Base-by-base conservation (phyloP, 2,797 vertebrate species). In the Chromis chromis region DNA sequence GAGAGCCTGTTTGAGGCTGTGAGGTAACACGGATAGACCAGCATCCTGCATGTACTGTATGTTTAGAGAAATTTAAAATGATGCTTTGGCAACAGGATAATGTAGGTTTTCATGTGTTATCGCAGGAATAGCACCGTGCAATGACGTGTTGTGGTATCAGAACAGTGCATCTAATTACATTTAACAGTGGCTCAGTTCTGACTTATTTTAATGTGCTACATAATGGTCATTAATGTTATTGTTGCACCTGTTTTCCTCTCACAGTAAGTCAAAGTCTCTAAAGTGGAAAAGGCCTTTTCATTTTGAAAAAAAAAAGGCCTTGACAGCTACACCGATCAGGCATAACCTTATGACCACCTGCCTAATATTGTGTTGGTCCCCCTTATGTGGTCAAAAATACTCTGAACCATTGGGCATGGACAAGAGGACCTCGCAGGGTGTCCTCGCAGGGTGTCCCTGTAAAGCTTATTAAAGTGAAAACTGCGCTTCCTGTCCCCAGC, bases 391-490 rank as follows among this genome's bases (percentile, higher is more conserved):
- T 25, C 2, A 25, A 25, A 25, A 25, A 25, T 25, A 4, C 25
- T 25, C 25, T 25, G 25, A 25, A 25, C 25, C 25, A 25, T 4
- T 25, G 25, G 25, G 25, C 25, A 25, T 25, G 25, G 25, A 25
- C 25, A 25, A 25, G 25, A 25, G 25, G 25, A 25, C 25, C 25
- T 25, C 25, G 2, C 25, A 25, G 25, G 25, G 25, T 25, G 25
- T 25, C 25, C 25, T 25, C 25, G 2, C 25, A 25, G 25, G 25
- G 25, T 25, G 25, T 25, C 25, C 25, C 55, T 56, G 55, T 31
- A 33, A 53, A 17, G 33, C 27, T 27, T 56, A 49, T 78, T 62
- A 50, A 21, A 63, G 62, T 53, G 21, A 28, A 65, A 57, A 55
- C 21, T 57, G 36, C 22, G 4, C 33, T 57, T 52, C 40, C 40